A percentile compares a stretch with the other conserved stretches of the same genome.
These are phyloP conservation scores for Standfussiana lucernea DNA, from an alignment of 2,888 invertebrate genomes.

Conservation along the genomic window DNA sequence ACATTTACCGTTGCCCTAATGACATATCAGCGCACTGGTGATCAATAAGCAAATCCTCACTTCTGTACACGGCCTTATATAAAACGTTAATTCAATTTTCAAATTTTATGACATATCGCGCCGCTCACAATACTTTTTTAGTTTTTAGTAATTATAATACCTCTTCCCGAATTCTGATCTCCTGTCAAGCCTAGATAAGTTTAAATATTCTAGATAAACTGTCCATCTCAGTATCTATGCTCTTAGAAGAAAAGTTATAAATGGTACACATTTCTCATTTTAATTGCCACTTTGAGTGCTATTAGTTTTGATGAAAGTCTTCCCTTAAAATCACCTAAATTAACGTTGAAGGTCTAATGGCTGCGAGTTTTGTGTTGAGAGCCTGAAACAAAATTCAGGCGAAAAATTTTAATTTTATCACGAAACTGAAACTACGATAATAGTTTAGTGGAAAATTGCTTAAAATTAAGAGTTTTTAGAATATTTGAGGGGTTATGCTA, in stretches of 20 bases:
- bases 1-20: neutral
- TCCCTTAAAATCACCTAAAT: conserved; percentile 49
- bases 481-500: neutral
- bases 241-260: conserved; percentile 52
- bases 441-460: neutral
- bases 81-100: neutral
- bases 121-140: neutral
- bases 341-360: conserved; percentile 36
- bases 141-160: neutral
- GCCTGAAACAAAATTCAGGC: conserved; percentile 26
- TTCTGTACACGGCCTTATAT: neutral
- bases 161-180: conserved; percentile 14
- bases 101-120: neutral
- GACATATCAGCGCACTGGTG: neutral
- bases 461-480: neutral
- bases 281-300: conserved; percentile 62
- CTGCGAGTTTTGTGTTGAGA: conserved; percentile 42
- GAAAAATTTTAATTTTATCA: conserved; percentile 11
- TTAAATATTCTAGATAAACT: conserved; percentile 30
- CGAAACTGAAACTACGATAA: neutral
- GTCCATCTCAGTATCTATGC: conserved; percentile 14
- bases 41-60: neutral
- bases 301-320: conserved; percentile 61
- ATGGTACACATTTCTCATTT: conserved; percentile 65
- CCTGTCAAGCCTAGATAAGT: neutral